Conservation (phyloP, 2,888 invertebrate genomes). For the Tetranychus piercei region DNA sequence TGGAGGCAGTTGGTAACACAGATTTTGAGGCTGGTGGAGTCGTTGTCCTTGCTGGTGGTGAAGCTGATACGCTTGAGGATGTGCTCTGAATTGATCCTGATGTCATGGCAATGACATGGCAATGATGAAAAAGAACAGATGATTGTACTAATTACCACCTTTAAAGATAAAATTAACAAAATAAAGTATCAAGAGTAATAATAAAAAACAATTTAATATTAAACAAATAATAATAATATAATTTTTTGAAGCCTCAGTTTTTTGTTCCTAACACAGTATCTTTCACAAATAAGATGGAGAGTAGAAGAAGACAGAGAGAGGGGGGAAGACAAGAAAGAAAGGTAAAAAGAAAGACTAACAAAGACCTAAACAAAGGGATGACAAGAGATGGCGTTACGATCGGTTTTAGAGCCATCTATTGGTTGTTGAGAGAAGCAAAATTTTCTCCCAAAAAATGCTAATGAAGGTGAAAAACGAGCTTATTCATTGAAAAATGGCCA, state of each 20-base stretch:
- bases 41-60: conserved; percentile 18
- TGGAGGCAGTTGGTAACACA: conserved; percentile 12
- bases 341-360: not conserved
- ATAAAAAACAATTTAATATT: too few relatives aligned
- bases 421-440: not conserved
- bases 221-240: not conserved
- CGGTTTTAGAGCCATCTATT: not conserved
- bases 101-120: too few relatives aligned
- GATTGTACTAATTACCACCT: too few relatives aligned
- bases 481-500: too few relatives aligned
- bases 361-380: not conserved
- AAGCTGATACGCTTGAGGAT: not conserved
- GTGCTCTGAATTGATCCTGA: too few relatives aligned
- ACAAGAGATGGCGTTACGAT: not conserved
- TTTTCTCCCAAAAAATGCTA: too few relatives aligned
- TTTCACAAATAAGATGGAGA: not conserved
- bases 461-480: too few relatives aligned
- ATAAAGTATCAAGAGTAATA: too few relatives aligned
- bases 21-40: conserved; percentile 17
- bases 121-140: too few relatives aligned
- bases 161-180: too few relatives aligned
- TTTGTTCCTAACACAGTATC: too few relatives aligned
- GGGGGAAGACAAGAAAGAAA: not conserved
- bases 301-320: not conserved
- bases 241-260: not conserved